Conservation (phyloP, 2,888 invertebrate species). For the Cenopis cana region DNA sequence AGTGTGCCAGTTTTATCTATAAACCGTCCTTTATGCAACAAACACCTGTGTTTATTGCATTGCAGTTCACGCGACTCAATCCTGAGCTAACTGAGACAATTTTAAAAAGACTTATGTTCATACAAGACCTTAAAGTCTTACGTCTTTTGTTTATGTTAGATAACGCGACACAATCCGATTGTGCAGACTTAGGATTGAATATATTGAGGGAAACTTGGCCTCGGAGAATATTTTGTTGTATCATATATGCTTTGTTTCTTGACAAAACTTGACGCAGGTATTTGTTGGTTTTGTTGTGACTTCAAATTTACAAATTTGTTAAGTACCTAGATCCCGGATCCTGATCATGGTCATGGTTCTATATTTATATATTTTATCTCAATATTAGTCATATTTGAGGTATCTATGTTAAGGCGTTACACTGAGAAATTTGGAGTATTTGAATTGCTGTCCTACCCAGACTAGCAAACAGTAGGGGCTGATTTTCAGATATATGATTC, state of each 20-base stretch:
- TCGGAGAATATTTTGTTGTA: constrained; percentile 18
- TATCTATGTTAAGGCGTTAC: too few species aligned
- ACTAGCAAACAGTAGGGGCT: too few species aligned
- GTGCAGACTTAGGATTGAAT: constrained; percentile 27
- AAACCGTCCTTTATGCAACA: constrained; percentile 17
- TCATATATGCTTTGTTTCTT: constrained; percentile 15
- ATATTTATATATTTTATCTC: too few species aligned
- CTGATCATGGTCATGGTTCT: too few species aligned
- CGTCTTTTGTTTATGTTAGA: neutral
- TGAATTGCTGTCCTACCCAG: too few species aligned
- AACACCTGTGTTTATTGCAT: constrained; percentile 33
- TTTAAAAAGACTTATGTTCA: constrained; percentile 3
- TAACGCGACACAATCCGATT: constrained; percentile 23
- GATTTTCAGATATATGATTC: too few species aligned
- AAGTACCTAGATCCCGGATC: too few species aligned
- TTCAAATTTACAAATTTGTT: too few species aligned
- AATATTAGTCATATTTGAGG: too few species aligned
- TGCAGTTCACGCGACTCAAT: constrained; percentile 27
- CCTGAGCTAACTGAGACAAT: neutral
- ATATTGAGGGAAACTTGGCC: constrained; percentile 26
- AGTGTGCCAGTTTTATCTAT: neutral
- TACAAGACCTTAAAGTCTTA: neutral
- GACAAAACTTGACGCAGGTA: neutral
- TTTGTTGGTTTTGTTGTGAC: constrained; percentile 6
- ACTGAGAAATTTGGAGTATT: too few species aligned